These are phyloP conservation scores for Cynodonichthys magdalenae DNA, from an alignment of 2,797 vertebrate genomes.

Conservation along the genomic window DNA sequence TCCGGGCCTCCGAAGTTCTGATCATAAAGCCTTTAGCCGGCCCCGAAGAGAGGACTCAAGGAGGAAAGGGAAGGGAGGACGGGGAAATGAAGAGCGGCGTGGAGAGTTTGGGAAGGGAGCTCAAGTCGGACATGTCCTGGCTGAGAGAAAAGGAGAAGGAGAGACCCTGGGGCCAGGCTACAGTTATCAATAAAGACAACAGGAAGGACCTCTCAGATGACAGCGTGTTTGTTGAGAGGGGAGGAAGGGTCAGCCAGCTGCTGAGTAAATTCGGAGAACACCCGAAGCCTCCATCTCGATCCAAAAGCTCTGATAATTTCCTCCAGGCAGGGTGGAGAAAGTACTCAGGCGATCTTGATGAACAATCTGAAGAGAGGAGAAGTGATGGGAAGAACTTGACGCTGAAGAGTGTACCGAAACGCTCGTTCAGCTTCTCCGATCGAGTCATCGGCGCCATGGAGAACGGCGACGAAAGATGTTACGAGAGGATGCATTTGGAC, in stretches of 20 bases:
- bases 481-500: slow-evolving; percentile 55
- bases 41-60: slow-evolving; percentile 53
- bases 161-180: slow-evolving; percentile 57
- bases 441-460: slow-evolving; percentile 56
- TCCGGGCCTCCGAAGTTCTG: slow-evolving; percentile 80
- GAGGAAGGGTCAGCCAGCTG: slow-evolving; percentile 84
- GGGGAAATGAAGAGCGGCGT: slow-evolving; percentile 42
- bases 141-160: slow-evolving; percentile 67
- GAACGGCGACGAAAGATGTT: slow-evolving; percentile 33
- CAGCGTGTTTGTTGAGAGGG: slow-evolving; percentile 56
- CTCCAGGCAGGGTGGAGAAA: slow-evolving; percentile 47
- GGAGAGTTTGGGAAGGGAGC: slow-evolving; percentile 46
- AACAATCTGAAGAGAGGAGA: slow-evolving; percentile 37
- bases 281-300: slow-evolving; percentile 72
- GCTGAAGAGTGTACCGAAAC: slow-evolving; percentile 66
- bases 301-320: slow-evolving; percentile 81
- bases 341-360: slow-evolving; percentile 49
- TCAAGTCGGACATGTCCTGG: slow-evolving; percentile 57
- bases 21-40: slow-evolving; percentile 74
- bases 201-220: slow-evolving; percentile 58
- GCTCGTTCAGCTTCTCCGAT: slow-evolving; percentile 81
- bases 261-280: slow-evolving; percentile 83
- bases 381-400: slow-evolving; percentile 24
- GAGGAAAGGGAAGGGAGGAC: slow-evolving; percentile 50
- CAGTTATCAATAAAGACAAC: slow-evolving; percentile 63